A percentile compares a stretch with the other conserved stretches of the same genome.
These are phyloP conservation scores for Paracanthobrama guichenoti DNA, from an alignment of 2,113 vertebrate species.

Conservation along the genomic window DNA sequence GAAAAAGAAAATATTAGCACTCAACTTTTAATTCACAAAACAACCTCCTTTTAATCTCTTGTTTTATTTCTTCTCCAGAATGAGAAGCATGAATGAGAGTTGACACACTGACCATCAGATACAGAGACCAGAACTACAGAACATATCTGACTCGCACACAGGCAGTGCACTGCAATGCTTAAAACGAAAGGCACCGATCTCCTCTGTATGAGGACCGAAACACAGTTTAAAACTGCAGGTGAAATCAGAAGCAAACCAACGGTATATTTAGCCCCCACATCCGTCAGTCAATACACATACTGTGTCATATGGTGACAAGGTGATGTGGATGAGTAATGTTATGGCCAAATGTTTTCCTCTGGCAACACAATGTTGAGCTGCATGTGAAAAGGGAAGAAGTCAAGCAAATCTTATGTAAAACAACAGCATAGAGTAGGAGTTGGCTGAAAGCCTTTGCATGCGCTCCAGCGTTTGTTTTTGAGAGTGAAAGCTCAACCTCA, in stretches of 20 bases:
- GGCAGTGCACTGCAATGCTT: not conserved
- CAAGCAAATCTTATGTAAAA: slow-evolving; percentile 37
- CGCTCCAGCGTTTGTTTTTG: not conserved
- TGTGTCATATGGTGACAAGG: not conserved
- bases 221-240: not conserved
- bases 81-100: not conserved
- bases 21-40: not conserved
- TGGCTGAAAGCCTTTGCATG: not conserved
- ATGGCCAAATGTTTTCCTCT: not conserved
- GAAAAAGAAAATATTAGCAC: too few species aligned
- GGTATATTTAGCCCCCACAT: not conserved
- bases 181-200: not conserved
- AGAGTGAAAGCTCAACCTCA: not conserved
- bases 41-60: not conserved
- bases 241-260: not conserved
- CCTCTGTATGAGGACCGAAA: not conserved
- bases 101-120: not conserved
- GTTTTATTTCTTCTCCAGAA: not conserved
- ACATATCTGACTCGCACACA: not conserved
- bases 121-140: not conserved
- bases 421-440: not conserved
- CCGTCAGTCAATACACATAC: not conserved
- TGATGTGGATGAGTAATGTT: not conserved
- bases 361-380: not conserved
- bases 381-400: not conserved